phyloP scores from a whole-genome alignment of 2,113 vertebrate species.

The Columbina picui region DNA sequence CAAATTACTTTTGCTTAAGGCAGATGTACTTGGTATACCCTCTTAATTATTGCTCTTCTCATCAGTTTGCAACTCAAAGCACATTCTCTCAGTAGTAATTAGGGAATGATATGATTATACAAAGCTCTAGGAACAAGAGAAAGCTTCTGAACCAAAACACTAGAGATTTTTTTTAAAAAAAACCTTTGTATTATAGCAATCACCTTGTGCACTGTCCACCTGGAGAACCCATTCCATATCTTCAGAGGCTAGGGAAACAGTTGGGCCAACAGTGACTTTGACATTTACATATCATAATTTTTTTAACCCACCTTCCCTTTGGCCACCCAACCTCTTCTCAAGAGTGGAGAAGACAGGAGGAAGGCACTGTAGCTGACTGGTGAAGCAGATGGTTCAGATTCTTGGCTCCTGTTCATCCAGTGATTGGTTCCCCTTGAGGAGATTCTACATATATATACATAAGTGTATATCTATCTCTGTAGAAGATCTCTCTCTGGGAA shows the following conservation, averaged over 20 bases:
- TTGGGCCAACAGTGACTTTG: background rate
- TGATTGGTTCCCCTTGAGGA: background rate
- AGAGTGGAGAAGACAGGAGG: background rate
- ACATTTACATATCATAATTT: background rate
- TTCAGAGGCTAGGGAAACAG: background rate
- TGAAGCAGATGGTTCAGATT: background rate
- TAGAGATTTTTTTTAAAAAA: background rate
- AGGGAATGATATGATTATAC: constrained; percentile 19
- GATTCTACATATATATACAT: background rate
- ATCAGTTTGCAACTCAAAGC: constrained; percentile 64
- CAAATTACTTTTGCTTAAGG: constrained; percentile 71
- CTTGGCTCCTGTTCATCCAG: background rate
- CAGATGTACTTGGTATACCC: constrained; percentile 57
- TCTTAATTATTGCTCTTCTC: constrained; percentile 69
- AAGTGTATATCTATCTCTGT: background rate
- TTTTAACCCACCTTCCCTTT: background rate
- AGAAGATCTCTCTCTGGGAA: background rate
- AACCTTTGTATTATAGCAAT: background rate
- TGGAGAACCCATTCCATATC: background rate
- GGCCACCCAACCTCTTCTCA: background rate
- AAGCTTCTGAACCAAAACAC: background rate
- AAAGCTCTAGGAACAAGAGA: constrained; percentile 6
- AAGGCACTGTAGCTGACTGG: background rate
- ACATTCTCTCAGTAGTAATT: constrained; percentile 51
- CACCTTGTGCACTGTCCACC: background rate